Evolutionary conservation across 1,140 invertebrate genomes (phyloP), one percentile per base, ranked within the genome.

Genomic region (Drosophila virilis): DNA sequence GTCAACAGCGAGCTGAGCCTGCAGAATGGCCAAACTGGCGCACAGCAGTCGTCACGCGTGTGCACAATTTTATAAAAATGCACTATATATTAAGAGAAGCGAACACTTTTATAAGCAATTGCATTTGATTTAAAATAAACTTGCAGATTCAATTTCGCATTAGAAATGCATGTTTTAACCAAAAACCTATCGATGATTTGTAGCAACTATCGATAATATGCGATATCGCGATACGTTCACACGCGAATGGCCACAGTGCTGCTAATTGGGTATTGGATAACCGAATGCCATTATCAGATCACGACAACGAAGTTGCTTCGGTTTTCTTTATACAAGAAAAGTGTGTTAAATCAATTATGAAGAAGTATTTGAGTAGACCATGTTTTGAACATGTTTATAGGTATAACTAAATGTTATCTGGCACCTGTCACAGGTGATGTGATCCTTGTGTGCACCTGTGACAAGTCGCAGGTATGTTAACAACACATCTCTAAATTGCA

Each of bases 51-150:
- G 60, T 92, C 91, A 35, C 88, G 91, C 61, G 91, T 92, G 37
- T 92, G 91, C 91, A 91, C 91, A 50, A 92, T 92, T 73, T 91
- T 92, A 90, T 92, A 92, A 84, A 74, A 83, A 17, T 46, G 69
- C 69, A 83, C 65, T 55, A 46, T 9, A 22, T 37, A 8, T 33
- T 58, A 15, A 28, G 33, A 9, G n/a, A 46, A 13, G 22, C 52
- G 43, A 59, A 48, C 71, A 77, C 80, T 84, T 80, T 83, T 83
- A 61, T 80, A 84, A 73, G 52, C 76, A 88, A 79, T 86, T 88
- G 83, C 79, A 86, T 86, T 86, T 88, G 79, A 70, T 86, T 74
- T 67, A 13, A 60, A 61, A 67, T 67, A 74, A 74, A 74, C 57
- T 57, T 74, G 71, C 65, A 74, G 43, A 43, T 61, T 55, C 65